Percentiles rank a stretch among this genome's conserved stretches.
These are phyloP conservation scores for Ditula angustiorana DNA, from an alignment of 2,888 invertebrate species.

Conservation along the genomic window DNA sequence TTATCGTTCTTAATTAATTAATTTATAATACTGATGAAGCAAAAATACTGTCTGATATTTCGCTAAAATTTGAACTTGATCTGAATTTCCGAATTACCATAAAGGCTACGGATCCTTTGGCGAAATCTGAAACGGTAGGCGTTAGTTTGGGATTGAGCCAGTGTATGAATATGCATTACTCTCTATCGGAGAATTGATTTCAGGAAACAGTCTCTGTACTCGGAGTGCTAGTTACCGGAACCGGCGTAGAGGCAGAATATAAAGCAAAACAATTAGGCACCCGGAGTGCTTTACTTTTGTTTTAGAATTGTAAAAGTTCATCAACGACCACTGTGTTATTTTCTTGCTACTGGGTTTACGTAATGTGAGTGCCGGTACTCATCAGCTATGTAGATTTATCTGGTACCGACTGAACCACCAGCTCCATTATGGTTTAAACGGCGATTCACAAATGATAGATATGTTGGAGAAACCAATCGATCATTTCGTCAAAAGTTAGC, in stretches of 20 bases:
- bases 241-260: neutral
- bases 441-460: too few species aligned
- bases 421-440: too few species aligned
- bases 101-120: slow-evolving; percentile 9
- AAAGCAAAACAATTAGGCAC: neutral
- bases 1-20: slow-evolving; percentile 36
- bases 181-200: slow-evolving; percentile 34
- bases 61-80: slow-evolving; percentile 9
- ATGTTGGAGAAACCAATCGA: too few species aligned
- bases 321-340: too few species aligned
- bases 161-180: slow-evolving; percentile 38
- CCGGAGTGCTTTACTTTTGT: too few species aligned
- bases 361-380: too few species aligned
- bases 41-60: slow-evolving; percentile 2
- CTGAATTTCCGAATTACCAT: slow-evolving; percentile 14
- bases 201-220: slow-evolving; percentile 15
- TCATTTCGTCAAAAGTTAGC: too few species aligned
- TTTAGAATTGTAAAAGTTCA: too few species aligned
- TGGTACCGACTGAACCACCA: too few species aligned
- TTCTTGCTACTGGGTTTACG: too few species aligned
- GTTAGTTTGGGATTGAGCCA: slow-evolving; percentile 17
- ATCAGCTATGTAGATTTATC: too few species aligned
- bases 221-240: slow-evolving; percentile 12
- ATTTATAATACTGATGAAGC: slow-evolving; percentile 21
- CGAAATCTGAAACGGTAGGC: slow-evolving; percentile 18